Evolutionary conservation across 2,888 invertebrate species (phyloP).

Genomic region (Diloba caeruleocephala): DNA sequence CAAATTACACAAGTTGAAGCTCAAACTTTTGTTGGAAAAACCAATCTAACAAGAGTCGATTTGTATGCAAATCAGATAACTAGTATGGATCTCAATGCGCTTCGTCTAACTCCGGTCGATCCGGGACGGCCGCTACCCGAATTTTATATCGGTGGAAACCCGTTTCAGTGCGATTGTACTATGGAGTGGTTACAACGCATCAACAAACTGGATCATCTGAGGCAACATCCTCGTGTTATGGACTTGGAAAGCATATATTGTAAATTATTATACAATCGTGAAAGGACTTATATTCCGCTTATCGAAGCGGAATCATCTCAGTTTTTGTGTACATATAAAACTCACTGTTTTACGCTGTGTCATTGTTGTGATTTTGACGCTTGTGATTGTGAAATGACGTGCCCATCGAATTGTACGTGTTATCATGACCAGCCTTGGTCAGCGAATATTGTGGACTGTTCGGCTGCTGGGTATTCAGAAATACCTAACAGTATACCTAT

Average conservation of each 20-base stretch:
- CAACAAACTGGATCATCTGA: conserved; percentile 94
- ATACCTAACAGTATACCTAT: conserved; percentile 97
- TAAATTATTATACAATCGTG: conserved; percentile 95
- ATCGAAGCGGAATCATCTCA: conserved; percentile 96
- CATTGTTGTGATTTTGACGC: conserved; percentile 99
- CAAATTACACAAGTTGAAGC: conserved; percentile 95
- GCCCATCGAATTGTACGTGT: conserved; percentile 97
- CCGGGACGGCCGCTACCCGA: conserved; percentile 94
- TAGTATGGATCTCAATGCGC: conserved; percentile 96
- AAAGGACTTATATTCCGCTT: conserved; percentile 95
- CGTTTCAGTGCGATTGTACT: conserved; percentile 97
- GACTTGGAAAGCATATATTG: conserved; percentile 97
- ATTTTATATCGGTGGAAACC: conserved; percentile 98
- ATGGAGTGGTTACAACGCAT: conserved; percentile 98
- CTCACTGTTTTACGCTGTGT: conserved; percentile 97
- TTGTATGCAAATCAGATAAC: conserved; percentile 97
- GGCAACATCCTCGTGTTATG: conserved; percentile 97
- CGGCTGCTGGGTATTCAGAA: conserved; percentile 93
- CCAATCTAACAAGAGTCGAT: conserved; percentile 96
- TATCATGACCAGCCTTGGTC: conserved; percentile 98
- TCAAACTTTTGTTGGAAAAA: conserved; percentile 96
- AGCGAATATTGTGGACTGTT: conserved; percentile 97
- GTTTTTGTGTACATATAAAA: conserved; percentile 97
- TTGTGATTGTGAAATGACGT: conserved; percentile 99
- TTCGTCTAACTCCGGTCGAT: conserved; percentile 94